A percentile compares a stretch with the other conserved stretches of the same genome.
phyloP scores from a whole-genome alignment of 1,140 invertebrate species.

The Polypedilum pembai region DNA sequence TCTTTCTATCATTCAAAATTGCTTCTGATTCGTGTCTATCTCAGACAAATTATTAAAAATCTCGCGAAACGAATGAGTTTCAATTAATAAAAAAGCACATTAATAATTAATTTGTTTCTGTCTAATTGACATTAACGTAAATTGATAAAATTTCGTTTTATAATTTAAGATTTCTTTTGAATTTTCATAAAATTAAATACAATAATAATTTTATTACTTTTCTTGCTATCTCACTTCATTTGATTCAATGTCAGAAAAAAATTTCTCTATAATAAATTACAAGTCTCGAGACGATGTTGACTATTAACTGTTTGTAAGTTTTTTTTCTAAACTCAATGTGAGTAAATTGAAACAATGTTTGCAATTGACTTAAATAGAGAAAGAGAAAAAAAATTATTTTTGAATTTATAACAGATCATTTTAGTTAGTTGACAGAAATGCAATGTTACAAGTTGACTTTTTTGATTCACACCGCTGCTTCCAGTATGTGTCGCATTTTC shows the following conservation, averaged over 20 bases:
- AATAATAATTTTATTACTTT: not conserved
- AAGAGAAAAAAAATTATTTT: not conserved
- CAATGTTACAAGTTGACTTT: not conserved
- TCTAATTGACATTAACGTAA: not conserved
- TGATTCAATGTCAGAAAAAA: slow-evolving; percentile 8
- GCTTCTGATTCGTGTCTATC: slow-evolving; percentile 16
- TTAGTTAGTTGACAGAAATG: slow-evolving; percentile 12
- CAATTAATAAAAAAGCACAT: not conserved
- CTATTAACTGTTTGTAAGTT: not conserved
- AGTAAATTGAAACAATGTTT: not conserved
- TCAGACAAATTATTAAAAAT: not conserved
- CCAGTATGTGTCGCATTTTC: not conserved
- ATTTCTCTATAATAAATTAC: slow-evolving; percentile 27
- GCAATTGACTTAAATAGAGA: not conserved
- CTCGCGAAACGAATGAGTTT: not conserved
- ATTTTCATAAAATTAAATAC: too few species aligned
- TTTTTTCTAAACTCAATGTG: not conserved
- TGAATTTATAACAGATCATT: not conserved
- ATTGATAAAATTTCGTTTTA: too few species aligned
- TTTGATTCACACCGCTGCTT: slow-evolving; percentile 5
- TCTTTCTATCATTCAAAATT: not conserved
- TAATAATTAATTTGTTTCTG: slow-evolving; percentile 3
- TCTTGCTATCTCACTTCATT: not conserved
- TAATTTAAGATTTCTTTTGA: too few species aligned
- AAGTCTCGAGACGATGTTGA: slow-evolving; percentile 21